These are phyloP conservation scores for Nematostella vectensis DNA, from an alignment of 92 coral and sea anemone genomes.

Conservation along the genomic window DNA sequence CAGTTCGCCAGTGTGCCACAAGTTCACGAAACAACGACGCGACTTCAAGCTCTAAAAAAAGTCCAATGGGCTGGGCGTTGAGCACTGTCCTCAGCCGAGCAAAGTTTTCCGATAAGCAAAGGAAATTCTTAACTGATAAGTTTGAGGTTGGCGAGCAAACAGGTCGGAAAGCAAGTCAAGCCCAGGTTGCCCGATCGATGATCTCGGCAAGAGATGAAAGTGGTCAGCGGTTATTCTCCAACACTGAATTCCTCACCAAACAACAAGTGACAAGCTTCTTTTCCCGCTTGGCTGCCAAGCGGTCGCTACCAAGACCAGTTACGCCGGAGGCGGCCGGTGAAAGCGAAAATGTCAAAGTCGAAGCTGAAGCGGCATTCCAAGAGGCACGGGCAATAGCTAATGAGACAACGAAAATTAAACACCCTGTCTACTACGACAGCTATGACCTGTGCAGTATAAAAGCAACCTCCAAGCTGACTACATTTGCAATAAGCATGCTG, in stretches of 20 bases:
- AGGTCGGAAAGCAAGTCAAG: conserved; percentile 43
- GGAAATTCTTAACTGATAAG: conserved; percentile 10
- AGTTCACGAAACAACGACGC: background rate
- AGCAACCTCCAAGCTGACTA: conserved; percentile 38
- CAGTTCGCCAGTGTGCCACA: conserved; percentile 11
- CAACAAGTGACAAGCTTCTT: conserved; percentile 40
- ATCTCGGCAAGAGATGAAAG: conserved; percentile 25
- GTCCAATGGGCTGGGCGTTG: conserved; percentile 35
- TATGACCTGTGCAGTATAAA: conserved; percentile 27
- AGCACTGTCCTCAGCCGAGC: background rate
- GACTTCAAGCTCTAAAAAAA: background rate
- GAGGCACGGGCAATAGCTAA: conserved; percentile 35
- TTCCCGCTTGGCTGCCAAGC: conserved; percentile 45
- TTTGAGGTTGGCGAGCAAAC: conserved; percentile 19
- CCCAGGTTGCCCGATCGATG: conserved; percentile 29
- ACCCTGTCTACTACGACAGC: conserved; percentile 37
- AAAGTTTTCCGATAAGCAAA: conserved; percentile 23
- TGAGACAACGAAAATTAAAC: conserved; percentile 25
- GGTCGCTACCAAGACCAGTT: conserved; percentile 11
- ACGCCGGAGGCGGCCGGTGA: conserved; percentile 18
- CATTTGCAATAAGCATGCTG: conserved; percentile 45
- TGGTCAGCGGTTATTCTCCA: conserved; percentile 25
- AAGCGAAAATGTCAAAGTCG: conserved; percentile 14
- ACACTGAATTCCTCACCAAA: conserved; percentile 37
- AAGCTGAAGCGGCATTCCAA: conserved; percentile 21